phyloP scores from a whole-genome alignment of 2,113 vertebrate species.

The Xiphophorus maculatus region DNA sequence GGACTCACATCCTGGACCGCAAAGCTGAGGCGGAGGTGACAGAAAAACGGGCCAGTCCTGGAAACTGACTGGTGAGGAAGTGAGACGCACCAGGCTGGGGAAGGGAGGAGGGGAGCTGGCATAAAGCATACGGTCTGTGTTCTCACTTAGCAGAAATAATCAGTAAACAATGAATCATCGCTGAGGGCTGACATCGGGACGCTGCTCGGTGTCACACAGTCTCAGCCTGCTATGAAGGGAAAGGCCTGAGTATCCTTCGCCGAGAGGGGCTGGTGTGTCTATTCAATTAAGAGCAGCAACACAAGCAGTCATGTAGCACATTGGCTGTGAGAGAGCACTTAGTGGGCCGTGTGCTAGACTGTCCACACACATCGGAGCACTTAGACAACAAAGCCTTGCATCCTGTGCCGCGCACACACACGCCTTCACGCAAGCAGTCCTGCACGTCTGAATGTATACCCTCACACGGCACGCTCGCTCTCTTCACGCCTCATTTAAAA shows the following conservation, averaged over 20 bases:
- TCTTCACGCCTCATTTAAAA: constrained; percentile 81
- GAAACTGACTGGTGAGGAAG: constrained; percentile 53
- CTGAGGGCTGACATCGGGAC: constrained; percentile 36
- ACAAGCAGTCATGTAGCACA: constrained; percentile 65
- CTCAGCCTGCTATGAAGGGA: constrained; percentile 34
- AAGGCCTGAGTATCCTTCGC: constrained; percentile 54
- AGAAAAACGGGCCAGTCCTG: constrained; percentile 17
- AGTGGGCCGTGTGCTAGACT: constrained; percentile 59
- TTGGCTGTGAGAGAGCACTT: constrained; percentile 70
- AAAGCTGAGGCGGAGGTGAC: constrained; percentile 31
- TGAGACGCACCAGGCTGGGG: constrained; percentile 43
- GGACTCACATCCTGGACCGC: constrained; percentile 73
- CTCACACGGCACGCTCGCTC: constrained; percentile 65
- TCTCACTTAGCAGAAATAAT: constrained; percentile 65
- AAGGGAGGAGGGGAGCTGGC: constrained; percentile 42
- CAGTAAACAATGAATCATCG: constrained; percentile 68
- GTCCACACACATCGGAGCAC: constrained; percentile 81
- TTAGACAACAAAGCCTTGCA: constrained; percentile 80
- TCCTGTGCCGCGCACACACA: constrained; percentile 77
- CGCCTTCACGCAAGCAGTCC: constrained; percentile 78
- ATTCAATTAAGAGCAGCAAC: constrained; percentile 68
- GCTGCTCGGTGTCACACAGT: constrained; percentile 35
- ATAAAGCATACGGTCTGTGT: constrained; percentile 42
- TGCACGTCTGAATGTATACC: constrained; percentile 65
- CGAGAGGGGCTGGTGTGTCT: constrained; percentile 62